phyloP scores from a whole-genome alignment of 2,888 invertebrate species.

The Oligia strigilis region DNA sequence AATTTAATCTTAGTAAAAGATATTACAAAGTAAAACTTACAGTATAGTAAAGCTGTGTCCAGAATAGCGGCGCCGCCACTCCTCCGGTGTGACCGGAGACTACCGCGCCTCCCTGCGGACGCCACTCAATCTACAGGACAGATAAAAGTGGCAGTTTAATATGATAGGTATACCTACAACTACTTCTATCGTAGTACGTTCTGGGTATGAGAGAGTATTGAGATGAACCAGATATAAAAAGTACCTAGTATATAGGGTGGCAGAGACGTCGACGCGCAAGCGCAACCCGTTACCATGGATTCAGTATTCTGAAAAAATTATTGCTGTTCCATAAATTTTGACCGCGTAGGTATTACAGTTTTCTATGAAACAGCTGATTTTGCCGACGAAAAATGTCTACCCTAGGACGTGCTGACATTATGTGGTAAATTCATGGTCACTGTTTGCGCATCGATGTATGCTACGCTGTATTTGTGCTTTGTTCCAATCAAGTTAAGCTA shows the following conservation, averaged over 20 bases:
- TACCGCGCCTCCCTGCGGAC: slow-evolving; percentile 44
- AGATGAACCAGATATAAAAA: neutral
- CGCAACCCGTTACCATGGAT: neutral
- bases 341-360: neutral
- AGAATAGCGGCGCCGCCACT: slow-evolving; percentile 46
- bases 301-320: neutral
- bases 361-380: neutral
- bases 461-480: neutral
- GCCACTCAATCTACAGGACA: slow-evolving; percentile 36
- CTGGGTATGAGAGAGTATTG: neutral
- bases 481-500: neutral
- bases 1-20: neutral
- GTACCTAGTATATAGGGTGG: neutral
- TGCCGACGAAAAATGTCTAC: neutral
- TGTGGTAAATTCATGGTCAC: neutral
- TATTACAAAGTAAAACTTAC: neutral
- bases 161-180: slow-evolving; percentile 4
- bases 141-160: slow-evolving; percentile 38
- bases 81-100: slow-evolving; percentile 25
- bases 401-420: neutral
- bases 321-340: too few species aligned
- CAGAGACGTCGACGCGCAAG: neutral
- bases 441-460: neutral
- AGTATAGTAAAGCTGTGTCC: neutral
- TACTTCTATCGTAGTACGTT: neutral